Base-by-base conservation (phyloP, 2,888 invertebrate species). In the Pheosia tremula region DNA sequence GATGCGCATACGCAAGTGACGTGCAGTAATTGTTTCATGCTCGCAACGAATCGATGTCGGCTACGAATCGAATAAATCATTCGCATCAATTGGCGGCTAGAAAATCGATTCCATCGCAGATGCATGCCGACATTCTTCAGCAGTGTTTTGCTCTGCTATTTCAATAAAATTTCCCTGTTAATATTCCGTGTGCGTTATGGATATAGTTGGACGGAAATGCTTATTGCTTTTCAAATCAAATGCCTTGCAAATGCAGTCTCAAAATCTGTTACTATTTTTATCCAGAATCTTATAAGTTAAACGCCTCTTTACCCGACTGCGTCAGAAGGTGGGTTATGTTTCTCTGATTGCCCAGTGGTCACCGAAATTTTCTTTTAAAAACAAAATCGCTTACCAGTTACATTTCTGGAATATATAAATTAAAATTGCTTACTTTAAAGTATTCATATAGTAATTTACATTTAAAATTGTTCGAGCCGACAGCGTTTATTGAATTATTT, bases 11-110 rank as follows among this genome's bases (percentile, higher is more conserved):
- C 62, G 66, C 24, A 24, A 24, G 24, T 66, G 60, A 69, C 68
- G 75, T 62, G 69, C 63, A 67, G 66, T 57, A 70, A 73, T 75
- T 71, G 79, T 75, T 78, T 78, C 78, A 78, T 71, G 76, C 76
- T 74, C 70, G 66, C 75, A 75, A 77, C 77, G 68, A 71, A 83
- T 80, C 80, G 77, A 78, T 80, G 79, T 78, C 77, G 82, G 74
- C 77, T 84, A 83, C 83, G 85, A 81, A 86, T 81, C 87, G 85
- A 85, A 89, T 90, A 89, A 88, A 89, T 90, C 89, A 89, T 81
- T 80, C 75, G 77, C 63, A 57, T 72, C 84, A 85, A 86, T 83
- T 85, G 89, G 88, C 86, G 80, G 84, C 83, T 84, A 83, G 85
- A 83, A 87, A 90, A 90, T 90, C 89, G 90, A 90, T 90, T 88